Evolutionary conservation across 1,140 invertebrate species (phyloP).

Genomic region (Aplysia californica): DNA sequence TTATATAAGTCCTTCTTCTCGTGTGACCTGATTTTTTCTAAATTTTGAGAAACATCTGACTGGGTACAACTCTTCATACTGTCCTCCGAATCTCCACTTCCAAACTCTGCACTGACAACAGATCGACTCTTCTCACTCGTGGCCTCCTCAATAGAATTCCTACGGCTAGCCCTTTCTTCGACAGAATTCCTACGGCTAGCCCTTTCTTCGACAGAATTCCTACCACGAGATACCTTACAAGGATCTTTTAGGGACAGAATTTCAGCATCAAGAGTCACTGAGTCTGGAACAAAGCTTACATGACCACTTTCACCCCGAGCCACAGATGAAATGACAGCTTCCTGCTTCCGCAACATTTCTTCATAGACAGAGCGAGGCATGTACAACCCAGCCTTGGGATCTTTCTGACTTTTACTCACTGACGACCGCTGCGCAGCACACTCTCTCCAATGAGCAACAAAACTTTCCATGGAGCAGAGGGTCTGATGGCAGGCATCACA

Average conservation of each 20-base stretch:
- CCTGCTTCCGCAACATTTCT: constrained; percentile 1
- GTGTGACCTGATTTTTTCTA: too few species aligned
- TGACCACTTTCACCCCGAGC: background rate
- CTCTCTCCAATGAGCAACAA: constrained; percentile 30
- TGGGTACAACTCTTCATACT: too few species aligned
- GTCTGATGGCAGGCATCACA: constrained; percentile 34
- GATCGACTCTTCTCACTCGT: too few species aligned
- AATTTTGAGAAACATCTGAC: too few species aligned
- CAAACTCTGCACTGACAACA: too few species aligned
- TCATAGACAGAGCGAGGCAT: too few species aligned
- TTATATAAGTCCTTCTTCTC: background rate
- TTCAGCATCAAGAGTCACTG: background rate
- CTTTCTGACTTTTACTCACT: too few species aligned
- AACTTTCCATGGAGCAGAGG: constrained; percentile 31
- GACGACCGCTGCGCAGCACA: constrained; percentile 30
- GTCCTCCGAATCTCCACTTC: too few species aligned
- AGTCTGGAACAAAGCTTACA: background rate
- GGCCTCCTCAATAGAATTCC: too few species aligned
- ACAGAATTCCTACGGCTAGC: background rate
- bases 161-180: background rate
- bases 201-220: background rate
- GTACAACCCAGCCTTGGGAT: too few species aligned
- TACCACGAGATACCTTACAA: background rate
- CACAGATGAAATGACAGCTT: background rate
- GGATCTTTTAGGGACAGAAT: background rate